Evolutionary conservation across 2,113 vertebrate species (phyloP), one percentile per base, ranked within the genome.

Genomic region (Oryctolagus cuniculus): DNA sequence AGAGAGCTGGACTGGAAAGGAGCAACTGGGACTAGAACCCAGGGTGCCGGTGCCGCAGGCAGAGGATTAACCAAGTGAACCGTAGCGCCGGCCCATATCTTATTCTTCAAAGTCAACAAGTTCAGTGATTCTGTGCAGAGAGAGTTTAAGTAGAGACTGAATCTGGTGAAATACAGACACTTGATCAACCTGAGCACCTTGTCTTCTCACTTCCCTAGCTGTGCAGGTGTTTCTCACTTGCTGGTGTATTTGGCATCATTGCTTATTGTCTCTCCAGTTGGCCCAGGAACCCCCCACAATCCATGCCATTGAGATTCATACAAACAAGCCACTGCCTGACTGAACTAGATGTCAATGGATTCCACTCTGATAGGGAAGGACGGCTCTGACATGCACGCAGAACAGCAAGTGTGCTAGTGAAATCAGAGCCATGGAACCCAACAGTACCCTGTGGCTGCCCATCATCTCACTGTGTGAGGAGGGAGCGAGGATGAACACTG

Each of bases 21-120:
- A 8, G 6, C 44, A 44, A 44, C 44, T 8, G 7, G 7, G 7
- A 44, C 44, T 5, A 44, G 44, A 44, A 44, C 7, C 44, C 44
- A 7, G 7, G 44, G 44, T 44, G 44, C 44, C 44, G 44, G 44
- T 44, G 44, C 6, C 44, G 7, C 44, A 44, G 44, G 7, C 6
- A 6, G 44, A 44, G 44, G 44, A 44, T 44, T 44, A 44, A 7
- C 44, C 44, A 7, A 44, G 44, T 44, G 44, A 44, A 6, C 44
- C 44, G 7, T 6, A 44, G 44, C 44, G 7, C 44, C 7, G 7
- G 44, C 44, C n/a, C 38, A 69, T 51, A 51, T 58, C 25, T 74
- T 79, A 13, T 58, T 84, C 66, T 86, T 49, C 70, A 34, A 95
- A 93, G 86, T 49, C 78, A 21, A 87, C 12, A 95, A 75, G 36